These are phyloP conservation scores for Pomatostomus ruficeps DNA, from an alignment of 2,113 vertebrate genomes.

Conservation along the genomic window DNA sequence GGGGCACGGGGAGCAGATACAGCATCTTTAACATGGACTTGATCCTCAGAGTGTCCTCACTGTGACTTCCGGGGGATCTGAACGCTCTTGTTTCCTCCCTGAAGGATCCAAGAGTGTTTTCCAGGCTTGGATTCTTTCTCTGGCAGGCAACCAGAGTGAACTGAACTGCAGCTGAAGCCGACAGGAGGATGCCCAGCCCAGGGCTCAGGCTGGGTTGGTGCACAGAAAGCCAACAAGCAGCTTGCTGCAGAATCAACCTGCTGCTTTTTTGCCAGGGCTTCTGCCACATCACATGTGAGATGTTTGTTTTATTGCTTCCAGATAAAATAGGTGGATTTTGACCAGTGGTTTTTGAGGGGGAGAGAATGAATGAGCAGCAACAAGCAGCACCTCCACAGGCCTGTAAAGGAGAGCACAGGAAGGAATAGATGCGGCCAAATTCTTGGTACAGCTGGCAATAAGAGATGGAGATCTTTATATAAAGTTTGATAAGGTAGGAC, in stretches of 20 bases:
- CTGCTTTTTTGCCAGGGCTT: not conserved
- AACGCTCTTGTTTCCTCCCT: not conserved
- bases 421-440: not conserved
- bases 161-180: not conserved
- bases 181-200: not conserved
- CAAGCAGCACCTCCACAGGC: not conserved
- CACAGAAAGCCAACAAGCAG: not conserved
- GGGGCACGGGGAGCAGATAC: not conserved
- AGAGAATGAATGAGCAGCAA: not conserved
- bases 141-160: constrained; percentile 18
- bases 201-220: not conserved
- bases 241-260: not conserved
- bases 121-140: not conserved
- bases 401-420: not conserved
- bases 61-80: not conserved
- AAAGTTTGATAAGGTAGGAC: not conserved
- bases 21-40: not conserved
- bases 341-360: not conserved
- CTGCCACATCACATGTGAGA: not conserved
- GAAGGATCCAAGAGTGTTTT: not conserved
- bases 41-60: not conserved
- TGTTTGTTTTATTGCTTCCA: not conserved
- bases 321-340: not conserved
- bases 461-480: not conserved
- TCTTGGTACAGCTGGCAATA: not conserved